A percentile compares a stretch with the other conserved stretches of the same genome.
Conservation (phyloP, 2,113 vertebrate species). For the Marmota flaviventris region DNA sequence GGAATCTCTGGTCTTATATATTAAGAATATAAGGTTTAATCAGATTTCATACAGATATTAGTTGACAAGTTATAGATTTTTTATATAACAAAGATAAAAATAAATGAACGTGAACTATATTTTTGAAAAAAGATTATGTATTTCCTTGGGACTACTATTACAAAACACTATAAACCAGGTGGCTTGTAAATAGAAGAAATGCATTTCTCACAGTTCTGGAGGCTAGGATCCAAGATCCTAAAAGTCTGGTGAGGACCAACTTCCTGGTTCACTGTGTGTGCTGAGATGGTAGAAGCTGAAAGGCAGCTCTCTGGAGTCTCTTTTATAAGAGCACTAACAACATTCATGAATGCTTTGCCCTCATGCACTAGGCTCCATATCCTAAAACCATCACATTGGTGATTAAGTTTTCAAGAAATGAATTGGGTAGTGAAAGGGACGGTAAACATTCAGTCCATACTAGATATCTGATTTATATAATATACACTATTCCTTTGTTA, state of each 20-base stretch:
- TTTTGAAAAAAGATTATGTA: neutral
- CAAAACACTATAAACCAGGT: neutral
- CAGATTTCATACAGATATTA: neutral
- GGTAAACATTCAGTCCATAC: neutral
- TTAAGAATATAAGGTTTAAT: conserved; percentile 24
- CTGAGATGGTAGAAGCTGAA: neutral
- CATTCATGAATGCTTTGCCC: neutral
- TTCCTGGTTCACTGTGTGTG: neutral
- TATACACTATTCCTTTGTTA: neutral
- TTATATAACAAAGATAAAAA: conserved; percentile 52
- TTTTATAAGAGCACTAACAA: neutral
- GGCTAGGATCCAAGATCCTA: neutral
- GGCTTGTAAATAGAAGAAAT: neutral
- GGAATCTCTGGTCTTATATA: conserved; percentile 34
- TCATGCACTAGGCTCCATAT: neutral
- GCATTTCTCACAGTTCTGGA: neutral
- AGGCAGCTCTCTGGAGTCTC: neutral
- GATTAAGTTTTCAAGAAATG: neutral
- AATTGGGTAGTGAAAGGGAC: neutral
- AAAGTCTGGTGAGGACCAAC: neutral
- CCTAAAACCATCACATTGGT: neutral
- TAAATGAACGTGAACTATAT: neutral
- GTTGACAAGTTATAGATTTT: conserved; percentile 39
- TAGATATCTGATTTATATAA: conserved; percentile 25
- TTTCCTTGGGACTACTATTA: neutral